Conservation (phyloP, 1,140 invertebrate species). For the Cotesia typhae region DNA sequence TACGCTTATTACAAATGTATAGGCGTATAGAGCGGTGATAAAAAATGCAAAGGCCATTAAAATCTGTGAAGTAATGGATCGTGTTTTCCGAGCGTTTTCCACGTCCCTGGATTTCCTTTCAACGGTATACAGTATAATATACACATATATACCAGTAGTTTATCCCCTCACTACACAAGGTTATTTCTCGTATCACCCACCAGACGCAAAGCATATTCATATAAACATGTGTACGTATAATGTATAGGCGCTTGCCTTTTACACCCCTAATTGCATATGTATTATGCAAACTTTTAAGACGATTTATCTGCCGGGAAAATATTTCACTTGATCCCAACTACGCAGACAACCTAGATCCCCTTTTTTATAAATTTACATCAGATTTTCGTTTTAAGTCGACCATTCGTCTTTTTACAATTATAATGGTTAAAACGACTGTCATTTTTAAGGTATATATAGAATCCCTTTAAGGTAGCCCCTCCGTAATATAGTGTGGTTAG, state of each 20-base stretch:
- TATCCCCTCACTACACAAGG: neutral
- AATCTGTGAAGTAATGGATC: constrained; percentile 23
- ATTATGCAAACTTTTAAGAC: constrained; percentile 43
- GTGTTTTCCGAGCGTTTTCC: constrained; percentile 30
- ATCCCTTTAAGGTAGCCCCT: too few relatives aligned
- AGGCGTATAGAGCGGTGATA: neutral
- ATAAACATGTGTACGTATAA: constrained; percentile 21
- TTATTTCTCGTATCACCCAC: constrained; percentile 1
- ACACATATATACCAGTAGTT: neutral
- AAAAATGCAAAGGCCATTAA: constrained; percentile 13
- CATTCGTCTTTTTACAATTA: constrained; percentile 1
- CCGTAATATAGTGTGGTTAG: too few relatives aligned
- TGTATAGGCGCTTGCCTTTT: constrained; percentile 7
- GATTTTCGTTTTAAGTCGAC: neutral
- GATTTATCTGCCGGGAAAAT: constrained; percentile 40
- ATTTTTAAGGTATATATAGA: too few relatives aligned
- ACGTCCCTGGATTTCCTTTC: constrained; percentile 23
- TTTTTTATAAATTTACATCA: neutral
- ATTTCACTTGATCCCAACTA: constrained; percentile 38
- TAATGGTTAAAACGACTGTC: too few relatives aligned
- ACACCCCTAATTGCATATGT: constrained; percentile 42
- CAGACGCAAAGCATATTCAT: neutral
- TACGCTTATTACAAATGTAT: neutral
- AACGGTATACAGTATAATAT: too few relatives aligned
- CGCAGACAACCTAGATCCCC: too few relatives aligned